These are phyloP conservation scores for Pteronura brasiliensis DNA, from an alignment of 2,113 vertebrate species.

Conservation along the genomic window DNA sequence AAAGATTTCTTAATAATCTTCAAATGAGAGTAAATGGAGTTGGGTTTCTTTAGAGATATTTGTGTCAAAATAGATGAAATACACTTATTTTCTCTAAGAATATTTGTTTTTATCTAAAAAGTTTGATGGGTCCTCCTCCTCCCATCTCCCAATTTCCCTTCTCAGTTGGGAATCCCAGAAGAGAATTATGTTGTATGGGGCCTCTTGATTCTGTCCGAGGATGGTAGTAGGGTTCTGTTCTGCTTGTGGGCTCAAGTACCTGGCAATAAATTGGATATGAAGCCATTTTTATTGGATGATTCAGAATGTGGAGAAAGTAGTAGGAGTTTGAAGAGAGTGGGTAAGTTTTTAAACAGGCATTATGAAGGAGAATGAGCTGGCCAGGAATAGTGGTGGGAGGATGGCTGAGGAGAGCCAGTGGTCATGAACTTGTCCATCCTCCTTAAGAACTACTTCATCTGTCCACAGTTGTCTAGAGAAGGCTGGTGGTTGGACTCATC, in stretches of 20 bases:
- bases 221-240: not conserved
- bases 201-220: not conserved
- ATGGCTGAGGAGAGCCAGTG: not conserved
- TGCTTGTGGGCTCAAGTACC: not conserved
- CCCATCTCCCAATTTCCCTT: rapidly evolving
- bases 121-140: not conserved
- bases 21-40: not conserved
- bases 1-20: not conserved
- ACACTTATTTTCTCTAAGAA: not conserved
- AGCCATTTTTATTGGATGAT: not conserved
- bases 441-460: not conserved
- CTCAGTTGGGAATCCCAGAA: not conserved
- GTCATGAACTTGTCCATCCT: not conserved
- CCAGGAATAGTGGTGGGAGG: not conserved
- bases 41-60: not conserved
- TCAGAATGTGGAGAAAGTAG: not conserved
- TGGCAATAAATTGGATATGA: not conserved
- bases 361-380: not conserved
- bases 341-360: not conserved
- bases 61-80: not conserved
- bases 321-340: not conserved
- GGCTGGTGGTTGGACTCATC: not conserved
- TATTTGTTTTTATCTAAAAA: slow-evolving; percentile 21
- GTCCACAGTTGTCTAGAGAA: not conserved
- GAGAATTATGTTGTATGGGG: not conserved